Conservation (phyloP, 2,888 invertebrate species). For the Sinotaia quadrata region DNA sequence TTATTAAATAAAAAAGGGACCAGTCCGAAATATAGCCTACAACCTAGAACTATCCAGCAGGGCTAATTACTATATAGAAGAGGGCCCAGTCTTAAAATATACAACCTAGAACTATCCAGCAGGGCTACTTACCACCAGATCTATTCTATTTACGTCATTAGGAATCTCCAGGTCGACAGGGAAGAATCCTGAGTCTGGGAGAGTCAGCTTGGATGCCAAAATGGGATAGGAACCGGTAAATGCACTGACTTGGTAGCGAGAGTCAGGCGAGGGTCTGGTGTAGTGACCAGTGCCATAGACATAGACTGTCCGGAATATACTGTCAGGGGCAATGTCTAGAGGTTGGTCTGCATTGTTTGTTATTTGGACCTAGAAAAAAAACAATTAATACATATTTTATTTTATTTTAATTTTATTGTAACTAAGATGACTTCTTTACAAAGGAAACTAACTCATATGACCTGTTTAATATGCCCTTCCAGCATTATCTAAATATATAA, state of each 20-base stretch:
- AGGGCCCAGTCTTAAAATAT: too few relatives aligned
- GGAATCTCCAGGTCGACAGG: constrained; percentile 24
- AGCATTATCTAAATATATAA: too few relatives aligned
- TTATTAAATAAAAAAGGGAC: too few relatives aligned
- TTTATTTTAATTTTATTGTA: too few relatives aligned
- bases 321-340: constrained; percentile 11
- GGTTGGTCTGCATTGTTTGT: constrained; percentile 16
- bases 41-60: too few relatives aligned
- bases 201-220: constrained; percentile 10
- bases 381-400: too few relatives aligned
- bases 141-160: constrained; percentile 14
- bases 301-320: constrained; percentile 13
- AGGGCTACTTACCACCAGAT: not conserved
- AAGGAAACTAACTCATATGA: too few relatives aligned
- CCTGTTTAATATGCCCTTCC: too few relatives aligned
- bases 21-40: too few relatives aligned
- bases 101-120: too few relatives aligned
- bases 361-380: constrained; percentile 6
- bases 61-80: too few relatives aligned
- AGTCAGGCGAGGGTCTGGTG: constrained; percentile 10
- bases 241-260: not conserved
- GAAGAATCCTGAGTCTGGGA: constrained; percentile 21
- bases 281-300: constrained; percentile 25
- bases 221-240: constrained; percentile 24
- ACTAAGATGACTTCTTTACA: too few relatives aligned